phyloP scores from a whole-genome alignment of 2,113 vertebrate genomes.

The Cyprinodon tularosa region DNA sequence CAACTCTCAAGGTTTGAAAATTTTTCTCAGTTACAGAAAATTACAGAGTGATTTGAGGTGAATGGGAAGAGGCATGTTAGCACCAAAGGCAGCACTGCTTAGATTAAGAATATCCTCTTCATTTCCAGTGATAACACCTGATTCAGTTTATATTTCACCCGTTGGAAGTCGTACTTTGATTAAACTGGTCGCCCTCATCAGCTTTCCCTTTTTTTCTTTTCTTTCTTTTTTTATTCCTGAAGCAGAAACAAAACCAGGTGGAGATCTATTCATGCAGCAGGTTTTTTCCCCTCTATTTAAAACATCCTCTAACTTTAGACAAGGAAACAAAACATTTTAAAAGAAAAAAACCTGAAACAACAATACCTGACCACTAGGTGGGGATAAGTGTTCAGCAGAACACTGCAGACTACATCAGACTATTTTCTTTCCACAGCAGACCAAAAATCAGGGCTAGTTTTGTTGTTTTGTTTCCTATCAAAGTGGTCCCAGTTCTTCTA shows the following conservation, averaged over 20 bases:
- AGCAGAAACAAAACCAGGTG: not conserved
- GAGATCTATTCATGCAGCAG: no score
- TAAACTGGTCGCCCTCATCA: not conserved
- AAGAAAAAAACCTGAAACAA: not conserved
- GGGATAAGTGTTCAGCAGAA: not conserved
- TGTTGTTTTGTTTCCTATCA: not conserved
- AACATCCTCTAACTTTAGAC: no score
- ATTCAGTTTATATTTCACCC: not conserved
- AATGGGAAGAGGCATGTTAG: not conserved
- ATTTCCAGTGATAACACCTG: no score
- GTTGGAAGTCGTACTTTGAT: not conserved
- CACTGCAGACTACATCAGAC: not conserved
- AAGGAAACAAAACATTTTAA: no score
- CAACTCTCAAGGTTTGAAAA: not conserved
- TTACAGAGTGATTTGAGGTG: not conserved
- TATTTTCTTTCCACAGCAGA: not conserved
- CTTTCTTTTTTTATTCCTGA: not conserved
- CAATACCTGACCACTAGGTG: not conserved
- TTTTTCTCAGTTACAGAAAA: not conserved
- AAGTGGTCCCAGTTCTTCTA: not conserved
- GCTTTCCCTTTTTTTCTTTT: not conserved
- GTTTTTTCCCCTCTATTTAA: no score
- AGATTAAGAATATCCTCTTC: no score
- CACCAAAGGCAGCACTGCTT: no score
- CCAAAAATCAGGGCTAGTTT: not conserved